Base-by-base conservation (phyloP, 1,140 invertebrate species). In the Dendroctonus valens region DNA sequence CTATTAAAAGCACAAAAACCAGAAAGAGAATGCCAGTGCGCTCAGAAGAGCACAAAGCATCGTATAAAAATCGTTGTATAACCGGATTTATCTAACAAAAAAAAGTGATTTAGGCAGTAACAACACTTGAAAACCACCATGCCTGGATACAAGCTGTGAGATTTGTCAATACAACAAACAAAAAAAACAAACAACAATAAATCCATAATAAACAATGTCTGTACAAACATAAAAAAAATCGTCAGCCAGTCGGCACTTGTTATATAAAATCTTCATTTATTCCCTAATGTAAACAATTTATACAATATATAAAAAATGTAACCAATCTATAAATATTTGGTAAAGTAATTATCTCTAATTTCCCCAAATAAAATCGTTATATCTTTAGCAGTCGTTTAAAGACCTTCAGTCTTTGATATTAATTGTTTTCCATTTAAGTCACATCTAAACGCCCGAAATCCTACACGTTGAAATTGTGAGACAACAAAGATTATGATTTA, bases 221-320 rank as follows among this genome's bases (percentile, higher is more conserved):
- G 26, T 26, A 26, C 26, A 26, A 26, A 26, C 26, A 26, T 26
- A 26, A 26, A 26, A n/a, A n/a, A 26, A 26, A 26, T 26, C 26
- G 26, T 26, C 26, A 26, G 26, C 26, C 26, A 26, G 26, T 26
- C 26, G 26, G 26, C 26, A 26, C 26, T 26, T 26, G 26, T 26
- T 26, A 26, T 67, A 67, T 67, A 67, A 60, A 65, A 67, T 67
- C 61, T 61, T 26, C 41, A 40, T 60, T 67, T 60, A 60, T 61
- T n/a, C 14, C 59, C 55, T 62, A 68, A 68, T 51, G 49, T 63
- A 68, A 58, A 57, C 54, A 52, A 62, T 68, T 63, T 68, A 68
- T 68, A 68, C 66, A 68, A 68, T 68, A 68, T 68, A 68, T 68
- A 63, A 62, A 68, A 67, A 68, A 68, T 63, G 44, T 68, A 68